These are phyloP conservation scores for Lepidochrysops patricia DNA, from an alignment of 2,888 invertebrate genomes.

Conservation along the genomic window DNA sequence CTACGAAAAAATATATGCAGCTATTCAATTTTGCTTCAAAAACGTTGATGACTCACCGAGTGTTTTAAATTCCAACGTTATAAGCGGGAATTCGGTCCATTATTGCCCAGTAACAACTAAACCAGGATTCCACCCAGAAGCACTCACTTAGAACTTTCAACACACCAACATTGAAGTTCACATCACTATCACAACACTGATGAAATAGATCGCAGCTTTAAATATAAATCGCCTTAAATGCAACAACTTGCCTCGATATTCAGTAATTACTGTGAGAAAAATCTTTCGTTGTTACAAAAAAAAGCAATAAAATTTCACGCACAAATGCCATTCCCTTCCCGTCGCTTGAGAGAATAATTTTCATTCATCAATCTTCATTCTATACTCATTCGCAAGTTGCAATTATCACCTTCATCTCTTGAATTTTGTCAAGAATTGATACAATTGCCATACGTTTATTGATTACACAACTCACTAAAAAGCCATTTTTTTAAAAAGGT, in stretches of 20 bases:
- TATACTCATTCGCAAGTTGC: slow-evolving; percentile 17
- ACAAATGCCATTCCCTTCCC: slow-evolving; percentile 53
- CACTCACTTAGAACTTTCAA: slow-evolving; percentile 51
- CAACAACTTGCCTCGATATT: slow-evolving; percentile 36
- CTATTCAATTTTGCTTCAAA: slow-evolving; percentile 30
- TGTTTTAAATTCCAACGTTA: slow-evolving; percentile 70
- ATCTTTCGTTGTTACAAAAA: slow-evolving; percentile 57
- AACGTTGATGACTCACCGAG: slow-evolving; percentile 67
- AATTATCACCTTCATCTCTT: background rate
- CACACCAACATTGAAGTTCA: slow-evolving; percentile 45
- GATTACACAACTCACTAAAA: too few relatives aligned
- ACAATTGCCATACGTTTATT: background rate
- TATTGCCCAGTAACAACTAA: slow-evolving; percentile 58
- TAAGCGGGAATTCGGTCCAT: slow-evolving; percentile 64
- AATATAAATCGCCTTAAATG: slow-evolving; percentile 36
- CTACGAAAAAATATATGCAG: slow-evolving; percentile 9
- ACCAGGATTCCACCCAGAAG: slow-evolving; percentile 60
- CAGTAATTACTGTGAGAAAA: slow-evolving; percentile 45
- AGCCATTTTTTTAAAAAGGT: too few relatives aligned
- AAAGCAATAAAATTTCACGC: slow-evolving; percentile 61
- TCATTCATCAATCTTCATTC: slow-evolving; percentile 30
- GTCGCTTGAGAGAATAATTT: slow-evolving; percentile 33
- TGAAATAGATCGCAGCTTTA: slow-evolving; percentile 16
- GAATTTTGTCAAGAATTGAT: background rate
- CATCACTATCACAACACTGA: slow-evolving; percentile 35